phyloP scores from a whole-genome alignment of 2,113 vertebrate genomes.

The Eclectus roratus region DNA sequence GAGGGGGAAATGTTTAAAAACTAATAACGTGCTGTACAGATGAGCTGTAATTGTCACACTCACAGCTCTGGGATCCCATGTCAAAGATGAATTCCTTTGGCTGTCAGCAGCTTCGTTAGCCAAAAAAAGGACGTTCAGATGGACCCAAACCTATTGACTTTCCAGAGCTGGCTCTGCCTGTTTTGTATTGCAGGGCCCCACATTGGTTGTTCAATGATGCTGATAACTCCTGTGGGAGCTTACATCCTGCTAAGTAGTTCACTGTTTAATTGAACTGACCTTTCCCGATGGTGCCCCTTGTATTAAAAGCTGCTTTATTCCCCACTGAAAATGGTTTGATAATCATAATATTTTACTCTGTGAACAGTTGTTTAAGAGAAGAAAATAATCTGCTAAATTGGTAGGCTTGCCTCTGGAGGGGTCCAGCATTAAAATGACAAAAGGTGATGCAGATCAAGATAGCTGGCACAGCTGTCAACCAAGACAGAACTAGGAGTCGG shows the following conservation, averaged over 20 bases:
- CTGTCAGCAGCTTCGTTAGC: conserved; percentile 41
- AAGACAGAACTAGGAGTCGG: neutral
- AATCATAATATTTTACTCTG: conserved; percentile 57
- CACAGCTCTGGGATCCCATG: neutral
- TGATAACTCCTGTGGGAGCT: conserved; percentile 48
- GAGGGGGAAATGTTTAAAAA: neutral
- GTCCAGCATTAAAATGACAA: neutral
- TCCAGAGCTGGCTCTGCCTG: neutral
- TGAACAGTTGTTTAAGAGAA: conserved; percentile 48
- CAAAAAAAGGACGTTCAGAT: conserved; percentile 12
- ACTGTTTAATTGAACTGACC: conserved; percentile 62
- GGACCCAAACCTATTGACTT: neutral
- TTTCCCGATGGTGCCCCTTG: neutral
- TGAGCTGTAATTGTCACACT: neutral
- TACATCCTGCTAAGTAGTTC: conserved; percentile 45
- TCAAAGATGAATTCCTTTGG: neutral
- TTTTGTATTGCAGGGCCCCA: neutral
- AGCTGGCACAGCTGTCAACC: neutral
- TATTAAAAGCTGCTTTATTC: conserved; percentile 56
- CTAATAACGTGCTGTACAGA: neutral
- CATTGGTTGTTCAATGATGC: conserved; percentile 6
- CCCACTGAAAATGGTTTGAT: conserved; percentile 47
- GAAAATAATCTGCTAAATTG: conserved; percentile 53
- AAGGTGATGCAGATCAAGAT: neutral
- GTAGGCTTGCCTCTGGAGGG: neutral